A percentile compares a stretch with the other conserved stretches of the same genome.
These are phyloP conservation scores for Apostichopus parvimensis DNA, from an alignment of 35 echinoderm and acorn worm species.

Conservation along the genomic window DNA sequence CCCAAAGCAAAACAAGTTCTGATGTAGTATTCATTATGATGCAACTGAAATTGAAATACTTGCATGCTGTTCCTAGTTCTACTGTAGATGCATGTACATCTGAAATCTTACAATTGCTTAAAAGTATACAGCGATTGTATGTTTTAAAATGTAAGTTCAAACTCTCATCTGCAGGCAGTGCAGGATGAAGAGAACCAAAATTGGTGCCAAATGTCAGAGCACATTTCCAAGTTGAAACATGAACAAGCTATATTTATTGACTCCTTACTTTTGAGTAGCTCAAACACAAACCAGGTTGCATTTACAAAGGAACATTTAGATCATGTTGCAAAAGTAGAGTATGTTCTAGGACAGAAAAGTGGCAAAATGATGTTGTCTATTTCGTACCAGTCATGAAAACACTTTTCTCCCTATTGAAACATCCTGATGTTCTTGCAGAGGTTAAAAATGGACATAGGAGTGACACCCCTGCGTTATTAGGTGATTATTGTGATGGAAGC, in stretches of 20 bases:
- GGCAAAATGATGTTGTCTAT: constrained; percentile 24
- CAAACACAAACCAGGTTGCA: constrained; percentile 28
- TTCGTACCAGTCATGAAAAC: constrained; percentile 19
- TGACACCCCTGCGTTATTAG: not conserved
- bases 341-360: constrained; percentile 35
- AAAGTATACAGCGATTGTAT: constrained; percentile 1
- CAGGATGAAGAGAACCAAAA: not conserved
- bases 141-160: constrained; percentile 8
- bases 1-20: not conserved
- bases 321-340: not conserved
- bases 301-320: constrained; percentile 25
- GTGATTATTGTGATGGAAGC: constrained; percentile 26
- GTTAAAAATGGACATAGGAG: constrained; percentile 26
- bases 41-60: constrained; percentile 19
- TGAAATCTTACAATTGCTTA: constrained; percentile 12
- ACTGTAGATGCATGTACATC: not conserved
- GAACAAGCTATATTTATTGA: too few relatives aligned
- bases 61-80: constrained; percentile 30
- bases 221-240: not conserved
- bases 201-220: not conserved
- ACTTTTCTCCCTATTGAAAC: not conserved
- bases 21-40: constrained; percentile 32
- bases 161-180: not conserved
- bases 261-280: not conserved
- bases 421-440: constrained; percentile 26